phyloP scores from a whole-genome alignment of 2,113 vertebrate genomes.

The Psephotus haematonotus region DNA sequence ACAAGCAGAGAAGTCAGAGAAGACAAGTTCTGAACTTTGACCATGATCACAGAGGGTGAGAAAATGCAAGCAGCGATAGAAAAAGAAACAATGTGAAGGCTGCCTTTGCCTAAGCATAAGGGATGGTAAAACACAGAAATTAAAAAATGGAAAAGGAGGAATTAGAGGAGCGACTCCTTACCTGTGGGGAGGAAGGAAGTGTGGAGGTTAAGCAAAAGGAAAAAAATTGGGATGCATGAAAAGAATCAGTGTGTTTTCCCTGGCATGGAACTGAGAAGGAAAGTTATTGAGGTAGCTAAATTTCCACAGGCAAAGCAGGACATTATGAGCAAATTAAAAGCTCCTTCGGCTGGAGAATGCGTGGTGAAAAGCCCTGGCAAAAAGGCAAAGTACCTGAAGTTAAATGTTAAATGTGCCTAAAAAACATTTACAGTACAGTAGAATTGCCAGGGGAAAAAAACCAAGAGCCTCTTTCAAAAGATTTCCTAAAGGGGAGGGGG shows the following conservation, averaged over 20 bases:
- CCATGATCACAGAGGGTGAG: neutral
- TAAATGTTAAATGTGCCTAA: neutral
- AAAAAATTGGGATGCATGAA: neutral
- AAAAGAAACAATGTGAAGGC: neutral
- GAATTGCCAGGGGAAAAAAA: neutral
- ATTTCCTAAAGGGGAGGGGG: neutral
- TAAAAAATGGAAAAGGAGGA: neutral
- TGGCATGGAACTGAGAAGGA: neutral
- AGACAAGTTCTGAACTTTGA: neutral
- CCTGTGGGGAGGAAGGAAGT: neutral
- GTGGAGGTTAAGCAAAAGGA: neutral
- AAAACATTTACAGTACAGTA: neutral
- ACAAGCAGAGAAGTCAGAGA: neutral
- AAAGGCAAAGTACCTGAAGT: neutral
- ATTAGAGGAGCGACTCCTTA: neutral
- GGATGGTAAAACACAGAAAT: neutral
- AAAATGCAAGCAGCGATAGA: neutral
- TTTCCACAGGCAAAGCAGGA: neutral
- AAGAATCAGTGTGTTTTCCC: neutral
- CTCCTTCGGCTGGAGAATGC: neutral
- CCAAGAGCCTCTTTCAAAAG: neutral
- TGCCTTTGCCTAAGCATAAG: neutral
- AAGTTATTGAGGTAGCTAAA: rapidly evolving
- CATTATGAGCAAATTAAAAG: neutral
- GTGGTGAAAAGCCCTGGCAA: neutral